A percentile compares a stretch with the other conserved stretches of the same genome.
Evolutionary conservation across 2,113 vertebrate species (phyloP).

Genomic region (Melierax canorus): DNA sequence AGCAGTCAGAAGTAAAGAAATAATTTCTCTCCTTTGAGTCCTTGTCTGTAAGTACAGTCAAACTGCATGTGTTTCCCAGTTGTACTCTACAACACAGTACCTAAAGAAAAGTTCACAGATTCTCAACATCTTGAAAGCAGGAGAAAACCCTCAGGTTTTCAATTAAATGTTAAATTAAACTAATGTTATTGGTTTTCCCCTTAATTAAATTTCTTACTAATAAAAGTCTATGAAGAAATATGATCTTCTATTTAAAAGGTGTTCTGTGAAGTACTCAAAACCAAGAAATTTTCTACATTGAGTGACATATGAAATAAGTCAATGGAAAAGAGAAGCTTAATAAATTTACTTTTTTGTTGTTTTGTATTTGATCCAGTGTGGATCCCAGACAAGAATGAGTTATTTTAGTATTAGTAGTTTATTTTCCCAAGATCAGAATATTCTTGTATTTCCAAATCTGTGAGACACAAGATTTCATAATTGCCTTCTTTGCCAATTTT

Average conservation of each 20-base stretch:
- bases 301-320: conserved; percentile 24
- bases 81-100: neutral
- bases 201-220: conserved; percentile 60
- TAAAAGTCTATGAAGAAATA: conserved; percentile 17
- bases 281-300: neutral
- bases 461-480: neutral
- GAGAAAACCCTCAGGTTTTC: conserved; percentile 44
- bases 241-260: conserved; percentile 24
- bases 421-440: neutral
- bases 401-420: neutral
- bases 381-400: neutral
- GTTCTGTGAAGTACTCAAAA: neutral
- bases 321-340: neutral
- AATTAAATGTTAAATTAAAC: conserved; percentile 62
- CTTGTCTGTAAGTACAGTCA: neutral
- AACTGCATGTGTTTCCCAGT: neutral
- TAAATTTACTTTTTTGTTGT: conserved; percentile 24
- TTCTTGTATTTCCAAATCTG: neutral
- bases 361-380: neutral
- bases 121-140: neutral
- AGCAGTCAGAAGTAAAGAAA: neutral
- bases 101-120: neutral
- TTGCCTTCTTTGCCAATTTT: neutral
- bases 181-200: conserved; percentile 34
- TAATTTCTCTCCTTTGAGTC: neutral